Evolutionary conservation across 2,888 invertebrate species (phyloP).

Genomic region (Barypeithes pellucidus): DNA sequence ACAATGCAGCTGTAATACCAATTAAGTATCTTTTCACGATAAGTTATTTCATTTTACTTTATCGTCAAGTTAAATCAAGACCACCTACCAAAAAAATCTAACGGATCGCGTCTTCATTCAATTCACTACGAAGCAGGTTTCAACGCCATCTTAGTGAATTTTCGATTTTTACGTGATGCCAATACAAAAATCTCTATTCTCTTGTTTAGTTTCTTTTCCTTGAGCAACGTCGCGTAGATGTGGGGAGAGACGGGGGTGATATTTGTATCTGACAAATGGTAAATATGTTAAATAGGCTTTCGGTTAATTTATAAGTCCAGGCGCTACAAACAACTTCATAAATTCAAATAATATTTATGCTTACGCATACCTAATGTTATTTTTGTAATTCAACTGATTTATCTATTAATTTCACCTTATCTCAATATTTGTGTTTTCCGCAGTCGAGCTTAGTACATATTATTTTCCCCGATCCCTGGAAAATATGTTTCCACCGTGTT

Average conservation of each 20-base stretch:
- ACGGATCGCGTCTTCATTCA: conserved; percentile 45
- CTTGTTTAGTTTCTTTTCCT: background rate
- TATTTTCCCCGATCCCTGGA: conserved; percentile 13
- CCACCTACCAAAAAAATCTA: conserved; percentile 53
- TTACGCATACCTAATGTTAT: conserved; percentile 26
- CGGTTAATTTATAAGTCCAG: conserved; percentile 1
- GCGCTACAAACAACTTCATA: conserved; percentile 2
- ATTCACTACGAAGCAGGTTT: conserved; percentile 43
- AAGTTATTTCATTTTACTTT: conserved; percentile 44
- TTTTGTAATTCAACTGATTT: conserved; percentile 16
- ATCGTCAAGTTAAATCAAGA: conserved; percentile 45
- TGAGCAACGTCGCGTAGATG: no score
- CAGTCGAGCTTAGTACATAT: conserved; percentile 14
- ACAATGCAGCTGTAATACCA: conserved; percentile 35
- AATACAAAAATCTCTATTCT: conserved; percentile 33
- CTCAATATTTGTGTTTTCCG: conserved; percentile 33
- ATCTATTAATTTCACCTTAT: conserved; percentile 31
- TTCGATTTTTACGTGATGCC: conserved; percentile 41
- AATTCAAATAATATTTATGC: conserved; percentile 23
- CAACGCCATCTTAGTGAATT: conserved; percentile 35
- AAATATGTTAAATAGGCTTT: background rate
- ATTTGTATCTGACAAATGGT: no score
- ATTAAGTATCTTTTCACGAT: conserved; percentile 40
- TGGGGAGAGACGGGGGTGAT: no score
- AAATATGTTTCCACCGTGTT: conserved; percentile 15